These are phyloP conservation scores for Ptychadena robeensis DNA, from an alignment of 2,797 vertebrate species.

Conservation along the genomic window DNA sequence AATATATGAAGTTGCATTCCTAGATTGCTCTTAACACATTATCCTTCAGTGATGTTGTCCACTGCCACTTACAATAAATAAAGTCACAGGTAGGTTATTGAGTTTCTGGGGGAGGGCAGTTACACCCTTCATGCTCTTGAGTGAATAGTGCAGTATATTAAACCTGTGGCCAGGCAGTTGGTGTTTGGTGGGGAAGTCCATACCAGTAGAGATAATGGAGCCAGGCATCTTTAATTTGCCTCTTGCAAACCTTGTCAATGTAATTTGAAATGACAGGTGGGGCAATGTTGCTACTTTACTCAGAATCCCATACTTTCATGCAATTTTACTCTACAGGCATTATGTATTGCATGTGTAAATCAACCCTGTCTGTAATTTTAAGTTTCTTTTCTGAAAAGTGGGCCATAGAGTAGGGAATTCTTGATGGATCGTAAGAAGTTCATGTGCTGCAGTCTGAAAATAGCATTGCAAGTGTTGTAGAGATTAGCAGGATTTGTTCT, in stretches of 20 bases:
- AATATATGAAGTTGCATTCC: too few species aligned
- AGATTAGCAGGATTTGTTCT: not conserved
- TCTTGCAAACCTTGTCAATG: not conserved
- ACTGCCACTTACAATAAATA: too few species aligned
- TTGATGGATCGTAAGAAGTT: too few species aligned
- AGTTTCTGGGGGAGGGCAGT: not conserved
- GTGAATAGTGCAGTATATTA: not conserved
- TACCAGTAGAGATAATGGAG: not conserved
- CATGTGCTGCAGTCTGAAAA: too few species aligned
- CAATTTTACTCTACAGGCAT: too few species aligned
- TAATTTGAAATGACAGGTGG: not conserved
- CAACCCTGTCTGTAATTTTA: too few species aligned
- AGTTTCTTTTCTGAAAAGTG: too few species aligned
- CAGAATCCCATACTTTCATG: not conserved
- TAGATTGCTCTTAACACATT: too few species aligned
- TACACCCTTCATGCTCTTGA: not conserved
- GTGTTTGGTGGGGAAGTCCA: not conserved
- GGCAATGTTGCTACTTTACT: not conserved
- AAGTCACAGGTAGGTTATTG: too few species aligned
- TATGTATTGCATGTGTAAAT: too few species aligned
- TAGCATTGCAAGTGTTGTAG: not conserved
- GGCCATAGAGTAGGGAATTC: too few species aligned
- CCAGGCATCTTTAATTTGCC: not conserved
- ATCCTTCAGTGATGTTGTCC: too few species aligned
- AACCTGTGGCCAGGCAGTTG: not conserved